Conservation (phyloP, 2,113 vertebrate genomes). For the Pseudorasbora parva region DNA sequence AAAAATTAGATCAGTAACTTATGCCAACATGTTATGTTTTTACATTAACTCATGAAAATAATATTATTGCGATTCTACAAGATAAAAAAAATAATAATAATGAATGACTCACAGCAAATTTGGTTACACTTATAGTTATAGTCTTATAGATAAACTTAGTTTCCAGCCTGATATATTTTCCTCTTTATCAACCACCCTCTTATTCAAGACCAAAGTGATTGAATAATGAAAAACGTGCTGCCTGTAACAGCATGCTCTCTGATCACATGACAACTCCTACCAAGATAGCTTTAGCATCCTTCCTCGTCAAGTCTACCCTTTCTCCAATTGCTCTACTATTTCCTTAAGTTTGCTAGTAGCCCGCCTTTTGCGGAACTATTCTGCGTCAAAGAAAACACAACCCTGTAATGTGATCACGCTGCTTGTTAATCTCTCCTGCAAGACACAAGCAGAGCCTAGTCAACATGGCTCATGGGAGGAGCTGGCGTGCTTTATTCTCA, state of each 20-base stretch:
- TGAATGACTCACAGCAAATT: too few species aligned
- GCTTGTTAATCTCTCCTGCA: background rate
- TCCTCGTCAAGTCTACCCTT: background rate
- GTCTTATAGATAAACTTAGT: too few species aligned
- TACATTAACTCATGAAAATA: too few species aligned
- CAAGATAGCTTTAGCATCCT: background rate
- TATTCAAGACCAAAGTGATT: background rate
- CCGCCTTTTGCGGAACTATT: background rate
- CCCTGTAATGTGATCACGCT: background rate
- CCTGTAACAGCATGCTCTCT: background rate
- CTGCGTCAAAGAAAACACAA: background rate
- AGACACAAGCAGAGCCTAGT: background rate
- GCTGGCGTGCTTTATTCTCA: constrained; percentile 25
- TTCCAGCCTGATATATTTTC: too few species aligned
- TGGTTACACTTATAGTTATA: too few species aligned
- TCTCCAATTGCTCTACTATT: background rate
- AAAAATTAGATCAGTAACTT: too few species aligned
- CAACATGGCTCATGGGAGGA: constrained; percentile 63
- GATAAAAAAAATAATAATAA: too few species aligned
- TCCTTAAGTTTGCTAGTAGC: background rate
- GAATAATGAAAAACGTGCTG: background rate
- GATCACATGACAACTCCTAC: constrained; percentile 19
- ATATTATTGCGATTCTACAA: too few species aligned
- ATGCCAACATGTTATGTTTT: too few species aligned
- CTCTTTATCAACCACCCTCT: background rate